A percentile compares a stretch with the other conserved stretches of the same genome.
These are phyloP conservation scores for Pocota personata DNA, from an alignment of 2,888 invertebrate genomes.

Conservation along the genomic window DNA sequence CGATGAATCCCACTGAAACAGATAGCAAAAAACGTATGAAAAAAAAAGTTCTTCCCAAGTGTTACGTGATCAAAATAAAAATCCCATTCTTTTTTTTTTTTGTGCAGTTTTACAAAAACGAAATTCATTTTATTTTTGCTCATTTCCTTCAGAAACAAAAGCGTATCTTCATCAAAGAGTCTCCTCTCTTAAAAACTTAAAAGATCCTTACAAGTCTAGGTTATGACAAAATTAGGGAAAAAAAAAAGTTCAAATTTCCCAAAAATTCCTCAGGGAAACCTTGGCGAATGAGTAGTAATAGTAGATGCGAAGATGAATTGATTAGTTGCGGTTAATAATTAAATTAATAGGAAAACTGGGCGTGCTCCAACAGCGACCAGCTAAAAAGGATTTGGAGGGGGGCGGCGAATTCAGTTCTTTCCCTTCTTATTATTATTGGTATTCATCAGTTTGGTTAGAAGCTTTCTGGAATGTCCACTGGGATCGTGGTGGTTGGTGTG, in stretches of 20 bases:
- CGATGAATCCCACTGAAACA: constrained; percentile 23
- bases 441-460: constrained; percentile 92
- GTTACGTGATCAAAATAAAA: constrained; percentile 58
- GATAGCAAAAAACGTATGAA: neutral
- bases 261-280: constrained; percentile 23
- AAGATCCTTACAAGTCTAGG: constrained; percentile 42
- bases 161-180: constrained; percentile 44
- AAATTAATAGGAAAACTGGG: constrained; percentile 28
- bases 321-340: constrained; percentile 25
- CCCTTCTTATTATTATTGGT: constrained; percentile 91
- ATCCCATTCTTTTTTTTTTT: neutral
- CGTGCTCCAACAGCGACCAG: constrained; percentile 37
- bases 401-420: constrained; percentile 62
- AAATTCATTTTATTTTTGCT: constrained; percentile 64
- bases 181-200: constrained; percentile 42
- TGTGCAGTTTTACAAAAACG: constrained; percentile 67
- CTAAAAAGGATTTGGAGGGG: neutral
- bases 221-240: constrained; percentile 21
- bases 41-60: constrained; percentile 3
- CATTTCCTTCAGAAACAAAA: constrained; percentile 67
- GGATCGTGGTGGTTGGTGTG: constrained; percentile 97
- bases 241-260: constrained; percentile 41
- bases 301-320: constrained; percentile 41
- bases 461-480: constrained; percentile 96
- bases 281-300: neutral